A percentile compares a stretch with the other conserved stretches of the same genome.
Conservation (phyloP, 2,113 vertebrate genomes). For the Archilochus colubris region DNA sequence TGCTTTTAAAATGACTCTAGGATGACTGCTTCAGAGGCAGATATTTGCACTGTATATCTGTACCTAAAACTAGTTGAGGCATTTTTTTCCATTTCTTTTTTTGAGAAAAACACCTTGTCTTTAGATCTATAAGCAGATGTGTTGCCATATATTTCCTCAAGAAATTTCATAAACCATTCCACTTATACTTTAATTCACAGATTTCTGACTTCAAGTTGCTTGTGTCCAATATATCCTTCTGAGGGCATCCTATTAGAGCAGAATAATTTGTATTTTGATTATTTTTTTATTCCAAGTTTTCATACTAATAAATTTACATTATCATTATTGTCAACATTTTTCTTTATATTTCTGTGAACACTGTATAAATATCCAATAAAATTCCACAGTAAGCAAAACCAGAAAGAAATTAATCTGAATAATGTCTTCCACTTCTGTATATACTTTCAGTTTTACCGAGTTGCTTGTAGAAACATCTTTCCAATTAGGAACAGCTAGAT, state of each 20-base stretch:
- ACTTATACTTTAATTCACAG: background rate
- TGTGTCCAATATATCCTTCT: background rate
- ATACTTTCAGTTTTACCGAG: background rate
- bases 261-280: background rate
- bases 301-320: background rate
- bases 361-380: background rate
- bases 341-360: background rate
- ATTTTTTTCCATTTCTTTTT: background rate
- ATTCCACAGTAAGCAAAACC: background rate
- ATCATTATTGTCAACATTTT: background rate
- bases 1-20: background rate
- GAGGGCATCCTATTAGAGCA: background rate
- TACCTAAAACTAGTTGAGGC: background rate
- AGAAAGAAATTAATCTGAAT: background rate
- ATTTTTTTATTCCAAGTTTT: background rate
- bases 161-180: background rate
- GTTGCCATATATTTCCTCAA: background rate
- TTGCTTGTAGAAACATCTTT: background rate
- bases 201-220: background rate
- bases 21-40: background rate
- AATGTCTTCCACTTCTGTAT: background rate
- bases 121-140: background rate
- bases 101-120: background rate
- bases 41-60: background rate
- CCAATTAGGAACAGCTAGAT: background rate